phyloP scores from a whole-genome alignment of 2,888 invertebrate genomes.

The Drosophila basisetae region DNA sequence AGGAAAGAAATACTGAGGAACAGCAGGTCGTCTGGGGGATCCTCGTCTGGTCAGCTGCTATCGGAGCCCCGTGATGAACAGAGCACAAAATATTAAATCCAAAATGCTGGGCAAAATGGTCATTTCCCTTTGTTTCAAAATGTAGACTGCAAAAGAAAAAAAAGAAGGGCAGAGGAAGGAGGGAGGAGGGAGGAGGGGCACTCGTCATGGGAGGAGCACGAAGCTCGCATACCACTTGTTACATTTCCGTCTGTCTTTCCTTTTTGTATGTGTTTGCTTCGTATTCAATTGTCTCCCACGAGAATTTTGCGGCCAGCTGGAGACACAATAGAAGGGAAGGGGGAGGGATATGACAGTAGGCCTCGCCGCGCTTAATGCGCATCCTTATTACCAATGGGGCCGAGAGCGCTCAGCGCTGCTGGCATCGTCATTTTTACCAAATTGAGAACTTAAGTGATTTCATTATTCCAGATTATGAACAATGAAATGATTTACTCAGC shows the following conservation, averaged over 20 bases:
- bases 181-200: not conserved
- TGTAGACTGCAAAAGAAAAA: slow-evolving; percentile 31
- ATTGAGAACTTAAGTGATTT: slow-evolving; percentile 82
- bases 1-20: slow-evolving; percentile 36
- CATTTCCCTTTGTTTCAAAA: slow-evolving; percentile 66
- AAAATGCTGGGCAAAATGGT: slow-evolving; percentile 74
- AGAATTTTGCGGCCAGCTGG: slow-evolving; percentile 63
- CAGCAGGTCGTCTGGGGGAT: slow-evolving; percentile 53
- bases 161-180: not conserved
- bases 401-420: slow-evolving; percentile 49
- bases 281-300: slow-evolving; percentile 78
- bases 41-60: slow-evolving; percentile 41
- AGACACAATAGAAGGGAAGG: not conserved
- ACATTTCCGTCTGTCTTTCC: slow-evolving; percentile 35
- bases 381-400: slow-evolving; percentile 76
- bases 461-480: slow-evolving; percentile 81
- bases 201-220: not conserved
- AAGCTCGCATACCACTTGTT: slow-evolving; percentile 57
- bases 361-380: slow-evolving; percentile 66
- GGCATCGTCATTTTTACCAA: slow-evolving; percentile 74
- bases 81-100: slow-evolving; percentile 73
- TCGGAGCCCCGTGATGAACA: slow-evolving; percentile 60
- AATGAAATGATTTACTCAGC: slow-evolving; percentile 76
- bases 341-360: slow-evolving; percentile 1
- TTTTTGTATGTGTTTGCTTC: slow-evolving; percentile 35